Evolutionary conservation across 2,888 invertebrate species (phyloP), one percentile per base, ranked within the genome.

Genomic region (Drosophila hamatofila): DNA sequence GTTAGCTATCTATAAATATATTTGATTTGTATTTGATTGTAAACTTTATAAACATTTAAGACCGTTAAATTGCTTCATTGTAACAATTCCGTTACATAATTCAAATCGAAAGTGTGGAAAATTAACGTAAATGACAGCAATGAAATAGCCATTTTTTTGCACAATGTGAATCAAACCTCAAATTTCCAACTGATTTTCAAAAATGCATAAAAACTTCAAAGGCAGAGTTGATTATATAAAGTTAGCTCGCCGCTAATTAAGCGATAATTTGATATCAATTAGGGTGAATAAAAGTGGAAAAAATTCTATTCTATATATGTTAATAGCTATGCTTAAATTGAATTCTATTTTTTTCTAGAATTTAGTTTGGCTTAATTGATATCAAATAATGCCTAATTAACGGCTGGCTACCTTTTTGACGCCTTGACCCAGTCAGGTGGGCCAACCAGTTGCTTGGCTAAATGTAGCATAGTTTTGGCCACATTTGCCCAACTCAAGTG

Each of bases 361-460:
- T n/a, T 41, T 27, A 9, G n/a, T 33, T 51, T 35, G 9, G 12
- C 21, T 18, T 49, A 33, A 55, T 56, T 27, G 21, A n/a, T 25
- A 72, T 57, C 12, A 33, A 35, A 14, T 1, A 25, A 44, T 44
- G 64, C 3, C 3, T 33, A 57, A 57, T 72, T 57, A 39, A 23
- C 16, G 37, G 33, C 7, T 3, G 21, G 18, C 21, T 70, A 37
- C 27, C 49, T 51, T 60, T 48, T 44, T 23, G 37, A 27, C 18
- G 64, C 78, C 68, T 75, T 74, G 79, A 74, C 75, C 56, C 68
- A 68, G 33, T 77, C 41, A 16, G 35, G 8, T 16, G 30, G 30
- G 30, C 46, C 37, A 67, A 23, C 46, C 37, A 67, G 39, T n/a
- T 54, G 64, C 37, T 2, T 27, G 64, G 33, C 49, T 51, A 44